phyloP scores from a whole-genome alignment of 2,113 vertebrate species.

The Chlorodrepanis virens region DNA sequence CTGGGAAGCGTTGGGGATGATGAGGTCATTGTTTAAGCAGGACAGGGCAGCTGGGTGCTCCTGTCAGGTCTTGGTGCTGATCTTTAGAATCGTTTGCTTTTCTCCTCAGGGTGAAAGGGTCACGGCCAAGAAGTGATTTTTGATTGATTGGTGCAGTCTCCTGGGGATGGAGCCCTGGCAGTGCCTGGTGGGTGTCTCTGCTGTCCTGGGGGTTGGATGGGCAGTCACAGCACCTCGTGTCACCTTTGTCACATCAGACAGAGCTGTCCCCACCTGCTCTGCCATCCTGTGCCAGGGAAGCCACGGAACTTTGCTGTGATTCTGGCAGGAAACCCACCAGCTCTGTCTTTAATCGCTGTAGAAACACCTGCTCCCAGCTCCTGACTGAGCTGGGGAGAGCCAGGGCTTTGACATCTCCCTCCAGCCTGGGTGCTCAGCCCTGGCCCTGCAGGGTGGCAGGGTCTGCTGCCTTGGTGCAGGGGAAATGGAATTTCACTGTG shows the following conservation, averaged over 20 bases:
- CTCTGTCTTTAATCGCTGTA: not conserved
- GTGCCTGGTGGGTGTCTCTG: not conserved
- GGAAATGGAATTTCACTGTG: not conserved
- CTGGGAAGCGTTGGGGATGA: not conserved
- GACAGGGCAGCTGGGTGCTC: not conserved
- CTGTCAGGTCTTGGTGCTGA: not conserved
- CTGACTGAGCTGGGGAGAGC: not conserved
- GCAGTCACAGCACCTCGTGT: not conserved
- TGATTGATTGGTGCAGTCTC: not conserved
- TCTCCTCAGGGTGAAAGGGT: not conserved
- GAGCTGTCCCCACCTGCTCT: not conserved
- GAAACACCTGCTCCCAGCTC: not conserved
- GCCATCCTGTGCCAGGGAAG: not conserved
- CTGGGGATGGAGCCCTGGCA: not conserved
- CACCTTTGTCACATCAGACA: not conserved
- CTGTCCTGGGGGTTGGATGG: not conserved
- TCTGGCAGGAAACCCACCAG: not conserved
- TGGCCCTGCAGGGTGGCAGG: not conserved
- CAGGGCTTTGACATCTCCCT: not conserved
- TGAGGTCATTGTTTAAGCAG: not conserved
- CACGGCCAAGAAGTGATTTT: not conserved
- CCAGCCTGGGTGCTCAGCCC: not conserved
- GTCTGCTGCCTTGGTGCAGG: not conserved
- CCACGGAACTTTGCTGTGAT: not conserved
- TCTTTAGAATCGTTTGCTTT: not conserved